Evolutionary conservation across 1,140 invertebrate genomes (phyloP), one percentile per base, ranked within the genome.

Genomic region (Halotydeus destructor): DNA sequence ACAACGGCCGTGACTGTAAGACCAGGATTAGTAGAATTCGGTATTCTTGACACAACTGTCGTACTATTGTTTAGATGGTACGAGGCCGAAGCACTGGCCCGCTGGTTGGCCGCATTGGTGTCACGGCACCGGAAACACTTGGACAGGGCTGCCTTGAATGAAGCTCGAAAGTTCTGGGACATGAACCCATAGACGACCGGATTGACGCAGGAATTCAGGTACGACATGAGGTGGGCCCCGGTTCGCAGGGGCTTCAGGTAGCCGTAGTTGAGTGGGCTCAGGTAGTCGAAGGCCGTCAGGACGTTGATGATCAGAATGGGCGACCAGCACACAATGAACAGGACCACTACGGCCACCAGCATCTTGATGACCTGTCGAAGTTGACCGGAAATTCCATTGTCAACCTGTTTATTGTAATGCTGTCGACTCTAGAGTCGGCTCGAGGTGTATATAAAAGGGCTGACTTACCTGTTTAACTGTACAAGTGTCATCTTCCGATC

Each of bases 131-230:
- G 9, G 9, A 56, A 50, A 41, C 62, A 64, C 25, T 55, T 49
- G 47, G 55, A 55, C 14, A 68, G 48, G 0, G 64, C 62, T 49
- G 54, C 61, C 21, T 59, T 55, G 52, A 71, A 71, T 24, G 71
- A 72, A 46, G 74, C 65, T 36, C 76, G 60, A 59, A 80, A 80
- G 58, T 74, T 76, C 50, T 72, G 71, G 3, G 76, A 79, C 72
- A 80, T 78, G 57, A 79, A 79, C 21, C 75, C 76, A 54, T 80
- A 80, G 6, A 79, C 66, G 32, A 79, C 67, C 6, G 76, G 76
- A 60, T 80, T 79, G 44, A 78, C 68, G 52, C 75, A 78, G 55
- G 74, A 75, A 57, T 76, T 75, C 43, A 75, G 70, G 27, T 76
- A 76, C 3, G 71, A 69, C 60, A 74, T 61, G 21, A 73, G 53